Percentiles rank a stretch among this genome's conserved stretches.
Evolutionary conservation across 2,113 vertebrate genomes (phyloP).

Genomic region (Lophochroa leadbeateri): DNA sequence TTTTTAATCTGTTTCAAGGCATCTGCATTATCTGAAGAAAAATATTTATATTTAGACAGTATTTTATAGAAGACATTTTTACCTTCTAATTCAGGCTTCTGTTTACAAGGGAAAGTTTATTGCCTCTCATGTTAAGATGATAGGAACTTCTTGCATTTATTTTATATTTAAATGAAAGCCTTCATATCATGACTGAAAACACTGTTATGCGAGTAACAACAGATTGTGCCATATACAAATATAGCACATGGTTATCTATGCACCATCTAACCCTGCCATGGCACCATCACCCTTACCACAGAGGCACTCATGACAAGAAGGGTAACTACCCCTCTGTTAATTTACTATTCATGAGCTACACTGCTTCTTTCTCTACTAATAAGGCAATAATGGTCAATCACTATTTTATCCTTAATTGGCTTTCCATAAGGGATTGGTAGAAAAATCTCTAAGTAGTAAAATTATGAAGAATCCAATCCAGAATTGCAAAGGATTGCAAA

Average conservation of each 20-base stretch:
- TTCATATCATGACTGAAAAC: background rate
- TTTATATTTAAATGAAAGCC: background rate
- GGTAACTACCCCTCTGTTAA: background rate
- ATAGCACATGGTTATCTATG: accelerated
- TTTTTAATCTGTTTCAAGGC: background rate
- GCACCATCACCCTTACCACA: background rate
- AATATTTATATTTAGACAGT: background rate
- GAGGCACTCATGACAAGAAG: accelerated
- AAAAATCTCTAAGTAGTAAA: background rate
- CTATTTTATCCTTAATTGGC: accelerated
- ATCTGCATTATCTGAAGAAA: background rate
- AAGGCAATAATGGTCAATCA: background rate
- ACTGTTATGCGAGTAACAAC: background rate
- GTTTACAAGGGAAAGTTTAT: background rate
- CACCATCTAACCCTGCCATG: accelerated
- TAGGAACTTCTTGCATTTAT: background rate
- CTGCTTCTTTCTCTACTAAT: background rate
- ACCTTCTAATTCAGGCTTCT: background rate
- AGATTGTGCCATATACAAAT: accelerated
- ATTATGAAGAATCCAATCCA: background rate
- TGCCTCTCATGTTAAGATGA: background rate
- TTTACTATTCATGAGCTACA: background rate
- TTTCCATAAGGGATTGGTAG: background rate
- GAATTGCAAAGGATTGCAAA: background rate
- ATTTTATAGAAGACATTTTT: background rate